A percentile compares a stretch with the other conserved stretches of the same genome.
phyloP scores from a whole-genome alignment of 2,797 vertebrate genomes.

The Pantherophis alleghaniensis region DNA sequence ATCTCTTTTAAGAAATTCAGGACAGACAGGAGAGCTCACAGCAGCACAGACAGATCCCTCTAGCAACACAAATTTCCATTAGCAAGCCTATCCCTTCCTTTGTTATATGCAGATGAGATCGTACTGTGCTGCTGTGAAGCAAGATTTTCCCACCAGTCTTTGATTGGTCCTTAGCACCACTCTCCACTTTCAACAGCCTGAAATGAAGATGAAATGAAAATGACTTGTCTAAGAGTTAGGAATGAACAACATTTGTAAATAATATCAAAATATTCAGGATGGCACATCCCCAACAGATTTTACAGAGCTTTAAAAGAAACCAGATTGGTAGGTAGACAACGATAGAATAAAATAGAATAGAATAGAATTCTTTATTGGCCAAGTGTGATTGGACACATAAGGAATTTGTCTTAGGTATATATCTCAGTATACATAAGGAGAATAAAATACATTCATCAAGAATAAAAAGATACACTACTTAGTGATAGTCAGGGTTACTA shows the following conservation, averaged over 20 bases:
- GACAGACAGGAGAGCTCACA: not conserved
- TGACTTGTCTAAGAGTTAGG: not conserved
- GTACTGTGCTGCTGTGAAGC: not conserved
- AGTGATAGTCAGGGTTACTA: too few relatives aligned
- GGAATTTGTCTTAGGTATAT: too few relatives aligned
- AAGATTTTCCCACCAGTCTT: not conserved
- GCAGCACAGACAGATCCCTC: not conserved
- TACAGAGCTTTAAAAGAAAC: not conserved
- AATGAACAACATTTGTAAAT: not conserved
- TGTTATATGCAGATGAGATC: not conserved
- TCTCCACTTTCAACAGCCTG: not conserved
- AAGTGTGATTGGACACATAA: too few relatives aligned
- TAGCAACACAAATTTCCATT: not conserved
- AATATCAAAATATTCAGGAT: not conserved
- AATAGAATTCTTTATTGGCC: too few relatives aligned
- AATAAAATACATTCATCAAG: too few relatives aligned
- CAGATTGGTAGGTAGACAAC: not conserved
- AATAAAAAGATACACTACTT: too few relatives aligned
- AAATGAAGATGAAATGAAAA: not conserved
- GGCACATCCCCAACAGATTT: not conserved
- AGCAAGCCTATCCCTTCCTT: too few relatives aligned
- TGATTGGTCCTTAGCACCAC: not conserved
- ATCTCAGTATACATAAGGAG: too few relatives aligned
- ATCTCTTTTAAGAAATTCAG: not conserved
- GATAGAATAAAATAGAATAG: not conserved